These are phyloP conservation scores for Rhinopomastus cyanomelas DNA, from an alignment of 2,113 vertebrate genomes.

Conservation along the genomic window DNA sequence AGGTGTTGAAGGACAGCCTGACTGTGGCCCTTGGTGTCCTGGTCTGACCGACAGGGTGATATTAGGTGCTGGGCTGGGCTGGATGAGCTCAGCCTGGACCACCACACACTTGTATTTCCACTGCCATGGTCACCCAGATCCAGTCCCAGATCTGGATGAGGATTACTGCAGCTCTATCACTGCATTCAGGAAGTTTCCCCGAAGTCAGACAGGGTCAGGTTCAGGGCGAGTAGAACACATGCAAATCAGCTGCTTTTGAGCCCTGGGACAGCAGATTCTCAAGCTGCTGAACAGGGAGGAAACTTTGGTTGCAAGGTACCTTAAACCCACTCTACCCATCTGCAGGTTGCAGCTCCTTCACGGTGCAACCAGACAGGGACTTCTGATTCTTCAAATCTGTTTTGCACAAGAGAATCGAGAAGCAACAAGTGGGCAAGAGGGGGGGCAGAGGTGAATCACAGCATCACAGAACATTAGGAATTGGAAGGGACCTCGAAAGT, in stretches of 20 bases:
- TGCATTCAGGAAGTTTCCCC: not conserved
- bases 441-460: too few species aligned
- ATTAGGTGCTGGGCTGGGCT: too few species aligned
- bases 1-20: too few species aligned
- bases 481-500: too few species aligned
- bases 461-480: too few species aligned
- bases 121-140: not conserved
- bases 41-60: too few species aligned
- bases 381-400: not conserved
- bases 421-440: too few species aligned
- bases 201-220: not conserved
- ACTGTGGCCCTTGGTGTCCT: too few species aligned
- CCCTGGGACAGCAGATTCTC: not conserved
- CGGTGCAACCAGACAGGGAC: accelerated
- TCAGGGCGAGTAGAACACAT: not conserved
- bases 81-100: too few species aligned
- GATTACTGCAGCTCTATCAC: not conserved
- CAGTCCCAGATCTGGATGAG: not conserved
- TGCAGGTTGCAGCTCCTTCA: not conserved
- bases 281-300: not conserved
- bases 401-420: not conserved
- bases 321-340: not conserved
- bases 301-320: not conserved
- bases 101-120: not conserved
- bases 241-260: not conserved